Percentiles rank a stretch among this genome's conserved stretches.
phyloP scores from a whole-genome alignment of 2,113 vertebrate genomes.

The Phasianus colchicus region DNA sequence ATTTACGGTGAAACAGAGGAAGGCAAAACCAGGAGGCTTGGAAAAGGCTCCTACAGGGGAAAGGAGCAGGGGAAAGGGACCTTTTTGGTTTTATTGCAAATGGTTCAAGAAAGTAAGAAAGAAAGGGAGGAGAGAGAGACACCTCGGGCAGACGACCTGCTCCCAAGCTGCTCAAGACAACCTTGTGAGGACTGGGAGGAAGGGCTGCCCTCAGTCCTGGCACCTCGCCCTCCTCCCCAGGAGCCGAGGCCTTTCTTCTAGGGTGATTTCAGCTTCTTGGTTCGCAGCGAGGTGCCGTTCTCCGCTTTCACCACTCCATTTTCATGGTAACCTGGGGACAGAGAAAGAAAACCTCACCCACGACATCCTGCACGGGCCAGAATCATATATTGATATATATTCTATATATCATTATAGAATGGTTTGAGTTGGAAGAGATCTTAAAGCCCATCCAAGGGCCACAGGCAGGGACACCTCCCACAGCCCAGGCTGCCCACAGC shows the following conservation, averaged over 20 bases:
- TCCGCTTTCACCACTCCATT: conserved; percentile 93
- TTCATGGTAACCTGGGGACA: conserved; percentile 88
- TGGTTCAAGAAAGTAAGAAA: conserved; percentile 37
- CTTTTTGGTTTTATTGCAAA: conserved; percentile 84
- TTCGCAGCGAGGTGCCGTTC: conserved; percentile 91
- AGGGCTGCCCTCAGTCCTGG: conserved; percentile 24
- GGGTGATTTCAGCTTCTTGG: conserved; percentile 93
- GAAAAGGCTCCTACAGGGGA: conserved; percentile 3
- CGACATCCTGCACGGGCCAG: not conserved
- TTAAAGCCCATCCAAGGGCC: not conserved
- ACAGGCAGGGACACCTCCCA: not conserved
- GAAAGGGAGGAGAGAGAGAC: conserved; percentile 48
- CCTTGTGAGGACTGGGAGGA: not conserved
- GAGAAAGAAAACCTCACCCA: not conserved
- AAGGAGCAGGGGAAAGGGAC: not conserved
- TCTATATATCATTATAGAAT: not conserved
- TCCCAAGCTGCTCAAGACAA: not conserved
- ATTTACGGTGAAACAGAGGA: not conserved
- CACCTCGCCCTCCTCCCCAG: conserved; percentile 35
- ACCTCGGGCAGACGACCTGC: conserved; percentile 35
- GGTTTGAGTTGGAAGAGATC: not conserved
- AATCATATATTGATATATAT: not conserved
- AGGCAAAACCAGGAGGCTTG: conserved; percentile 15
- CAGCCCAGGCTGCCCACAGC: not conserved
- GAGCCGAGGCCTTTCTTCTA: conserved; percentile 76